Evolutionary conservation across 1,140 invertebrate species (phyloP).

Genomic region (Capitella teleta): DNA sequence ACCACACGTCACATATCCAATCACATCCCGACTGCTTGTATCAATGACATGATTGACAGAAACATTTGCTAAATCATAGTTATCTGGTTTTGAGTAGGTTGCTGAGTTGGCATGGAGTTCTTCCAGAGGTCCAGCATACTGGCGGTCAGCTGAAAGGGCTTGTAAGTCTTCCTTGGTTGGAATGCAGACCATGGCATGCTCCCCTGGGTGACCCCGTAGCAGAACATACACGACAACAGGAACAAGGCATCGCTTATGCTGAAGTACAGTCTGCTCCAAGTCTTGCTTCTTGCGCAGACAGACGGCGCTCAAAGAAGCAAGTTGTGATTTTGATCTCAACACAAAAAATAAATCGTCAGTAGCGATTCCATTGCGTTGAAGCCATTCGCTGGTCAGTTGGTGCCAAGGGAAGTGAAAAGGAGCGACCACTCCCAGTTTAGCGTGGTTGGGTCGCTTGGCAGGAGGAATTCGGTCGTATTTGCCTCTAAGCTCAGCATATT

Average conservation of each 20-base stretch:
- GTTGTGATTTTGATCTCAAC: not conserved
- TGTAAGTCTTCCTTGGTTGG: slow-evolving; percentile 50
- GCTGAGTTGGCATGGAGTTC: not conserved
- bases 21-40: slow-evolving; percentile 46
- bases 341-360: too few species aligned
- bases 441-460: slow-evolving; percentile 71
- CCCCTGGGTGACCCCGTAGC: slow-evolving; percentile 21
- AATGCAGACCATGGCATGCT: slow-evolving; percentile 28
- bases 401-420: slow-evolving; percentile 68
- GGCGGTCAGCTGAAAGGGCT: slow-evolving; percentile 15
- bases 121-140: not conserved
- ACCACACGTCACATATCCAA: slow-evolving; percentile 61
- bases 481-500: slow-evolving; percentile 15
- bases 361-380: too few species aligned
- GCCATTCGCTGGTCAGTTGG: slow-evolving; percentile 59
- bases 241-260: too few species aligned
- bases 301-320: not conserved
- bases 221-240: too few species aligned
- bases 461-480: slow-evolving; percentile 52
- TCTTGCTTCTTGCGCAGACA: too few species aligned
- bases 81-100: not conserved
- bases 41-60: not conserved
- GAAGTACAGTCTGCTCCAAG: too few species aligned
- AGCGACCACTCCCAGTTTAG: slow-evolving; percentile 59
- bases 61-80: not conserved